phyloP scores from a whole-genome alignment of 2,113 vertebrate genomes.

The Nesoenas mayeri region DNA sequence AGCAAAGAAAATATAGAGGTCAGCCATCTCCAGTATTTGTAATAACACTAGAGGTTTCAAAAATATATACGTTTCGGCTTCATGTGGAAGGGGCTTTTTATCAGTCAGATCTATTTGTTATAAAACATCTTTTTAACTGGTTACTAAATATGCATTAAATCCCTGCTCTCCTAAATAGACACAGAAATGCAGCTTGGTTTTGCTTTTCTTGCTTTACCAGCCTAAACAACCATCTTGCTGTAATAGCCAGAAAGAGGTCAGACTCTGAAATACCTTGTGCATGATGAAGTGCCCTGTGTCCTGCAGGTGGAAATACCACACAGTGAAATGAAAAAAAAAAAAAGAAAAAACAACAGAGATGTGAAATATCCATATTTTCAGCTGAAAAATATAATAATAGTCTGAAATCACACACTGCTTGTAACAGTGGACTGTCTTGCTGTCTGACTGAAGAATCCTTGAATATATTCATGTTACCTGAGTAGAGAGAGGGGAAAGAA shows the following conservation, averaged over 20 bases:
- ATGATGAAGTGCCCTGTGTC: neutral
- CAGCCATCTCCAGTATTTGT: neutral
- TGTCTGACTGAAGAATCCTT: neutral
- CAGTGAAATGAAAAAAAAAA: neutral
- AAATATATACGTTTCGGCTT: neutral
- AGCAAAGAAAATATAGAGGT: neutral
- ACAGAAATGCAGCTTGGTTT: neutral
- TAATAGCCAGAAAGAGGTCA: neutral
- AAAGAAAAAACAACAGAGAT: neutral
- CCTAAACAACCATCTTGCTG: neutral
- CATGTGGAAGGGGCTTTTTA: neutral
- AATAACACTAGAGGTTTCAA: neutral
- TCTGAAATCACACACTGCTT: neutral
- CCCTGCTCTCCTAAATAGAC: neutral
- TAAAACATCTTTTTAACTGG: neutral
- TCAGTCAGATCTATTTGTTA: neutral
- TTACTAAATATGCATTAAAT: neutral
- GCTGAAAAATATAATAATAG: neutral
- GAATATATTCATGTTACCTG: neutral
- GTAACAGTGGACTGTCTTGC: neutral
- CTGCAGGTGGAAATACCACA: slow-evolving; percentile 11
- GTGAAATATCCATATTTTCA: neutral
- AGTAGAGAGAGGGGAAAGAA: neutral
- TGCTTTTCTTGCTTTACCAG: neutral
- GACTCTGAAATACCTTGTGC: neutral